phyloP scores from a whole-genome alignment of 2,113 vertebrate genomes.

The Astur gentilis region DNA sequence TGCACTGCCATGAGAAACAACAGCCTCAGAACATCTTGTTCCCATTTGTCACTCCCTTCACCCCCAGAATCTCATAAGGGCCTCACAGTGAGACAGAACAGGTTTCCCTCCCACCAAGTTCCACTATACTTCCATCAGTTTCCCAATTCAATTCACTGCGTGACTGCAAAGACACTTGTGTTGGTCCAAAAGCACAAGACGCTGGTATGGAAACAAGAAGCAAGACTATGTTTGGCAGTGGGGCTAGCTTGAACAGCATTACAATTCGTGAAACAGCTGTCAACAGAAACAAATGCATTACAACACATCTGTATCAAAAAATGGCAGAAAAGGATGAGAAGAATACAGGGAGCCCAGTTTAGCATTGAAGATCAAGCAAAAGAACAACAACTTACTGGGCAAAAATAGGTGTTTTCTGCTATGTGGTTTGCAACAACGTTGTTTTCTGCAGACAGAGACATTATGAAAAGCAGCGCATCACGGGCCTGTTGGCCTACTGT shows the following conservation, averaged over 20 bases:
- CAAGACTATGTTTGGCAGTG: not conserved
- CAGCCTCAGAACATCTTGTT: not conserved
- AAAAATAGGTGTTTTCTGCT: slow-evolving; percentile 94
- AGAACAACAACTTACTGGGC: slow-evolving; percentile 82
- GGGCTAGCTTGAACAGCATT: not conserved
- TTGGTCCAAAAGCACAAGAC: not conserved
- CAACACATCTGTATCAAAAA: not conserved
- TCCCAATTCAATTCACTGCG: not conserved
- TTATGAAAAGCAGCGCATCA: slow-evolving; percentile 92
- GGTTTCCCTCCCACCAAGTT: not conserved
- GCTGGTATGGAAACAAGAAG: not conserved
- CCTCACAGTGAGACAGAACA: not conserved
- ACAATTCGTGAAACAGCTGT: not conserved
- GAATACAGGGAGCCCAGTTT: not conserved
- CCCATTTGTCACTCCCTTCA: not conserved
- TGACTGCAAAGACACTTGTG: not conserved
- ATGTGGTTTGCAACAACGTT: slow-evolving; percentile 87
- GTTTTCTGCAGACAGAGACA: slow-evolving; percentile 95
- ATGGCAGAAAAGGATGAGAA: not conserved
- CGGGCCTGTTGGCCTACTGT: slow-evolving; percentile 92
- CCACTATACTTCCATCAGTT: not conserved
- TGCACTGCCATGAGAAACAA: not conserved
- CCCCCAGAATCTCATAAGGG: not conserved
- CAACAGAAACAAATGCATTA: not conserved
- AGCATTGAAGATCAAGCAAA: not conserved